A percentile compares a stretch with the other conserved stretches of the same genome.
These are phyloP conservation scores for Peromyscus californicus DNA, from an alignment of 2,113 vertebrate species.

Conservation along the genomic window DNA sequence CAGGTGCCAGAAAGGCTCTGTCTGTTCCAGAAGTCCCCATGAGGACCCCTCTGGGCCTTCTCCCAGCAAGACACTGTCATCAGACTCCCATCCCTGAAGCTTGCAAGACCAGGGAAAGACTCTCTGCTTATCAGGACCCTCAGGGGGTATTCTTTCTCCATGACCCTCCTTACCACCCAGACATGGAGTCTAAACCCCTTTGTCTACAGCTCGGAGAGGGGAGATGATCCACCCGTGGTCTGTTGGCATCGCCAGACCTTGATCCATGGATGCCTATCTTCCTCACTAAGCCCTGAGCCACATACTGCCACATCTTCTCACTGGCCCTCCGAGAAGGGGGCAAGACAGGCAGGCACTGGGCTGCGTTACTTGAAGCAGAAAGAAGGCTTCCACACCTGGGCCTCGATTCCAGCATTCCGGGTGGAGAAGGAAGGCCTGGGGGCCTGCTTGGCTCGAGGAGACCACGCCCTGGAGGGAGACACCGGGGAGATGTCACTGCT, in stretches of 20 bases:
- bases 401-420: slow-evolving; percentile 94
- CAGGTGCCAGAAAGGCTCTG: slow-evolving; percentile 7
- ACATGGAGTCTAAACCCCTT: background rate
- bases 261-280: background rate
- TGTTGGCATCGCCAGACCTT: background rate
- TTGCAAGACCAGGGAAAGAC: background rate
- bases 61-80: slow-evolving; percentile 74
- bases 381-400: slow-evolving; percentile 99
- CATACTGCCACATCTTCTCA: slow-evolving; percentile 50
- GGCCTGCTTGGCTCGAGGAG: slow-evolving; percentile 91
- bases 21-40: slow-evolving; percentile 12
- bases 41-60: background rate
- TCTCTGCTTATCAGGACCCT: background rate
- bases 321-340: background rate
- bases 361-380: slow-evolving; percentile 90
- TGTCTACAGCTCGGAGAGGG: background rate
- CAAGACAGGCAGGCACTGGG: background rate
- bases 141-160: background rate
- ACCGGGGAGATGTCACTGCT: slow-evolving; percentile 83
- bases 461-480: slow-evolving; percentile 90
- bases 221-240: background rate
- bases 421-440: slow-evolving; percentile 97
- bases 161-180: background rate
- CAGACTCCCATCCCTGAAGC: background rate
- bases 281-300: slow-evolving; percentile 42